phyloP scores from a whole-genome alignment of 2,888 invertebrate species.

The Plagodis pulveraria region DNA sequence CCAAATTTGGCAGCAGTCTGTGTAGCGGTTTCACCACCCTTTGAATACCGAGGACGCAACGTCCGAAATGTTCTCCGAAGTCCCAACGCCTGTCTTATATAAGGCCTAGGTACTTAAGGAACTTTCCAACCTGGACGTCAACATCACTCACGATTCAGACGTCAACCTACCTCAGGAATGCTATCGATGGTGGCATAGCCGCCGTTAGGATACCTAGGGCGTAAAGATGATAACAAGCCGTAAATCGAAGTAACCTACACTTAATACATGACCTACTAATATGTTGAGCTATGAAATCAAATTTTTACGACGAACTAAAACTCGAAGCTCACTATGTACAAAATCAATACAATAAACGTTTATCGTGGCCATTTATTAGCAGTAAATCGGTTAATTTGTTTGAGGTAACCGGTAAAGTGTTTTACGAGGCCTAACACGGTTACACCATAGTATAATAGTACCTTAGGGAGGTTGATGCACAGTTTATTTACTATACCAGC shows the following conservation, averaged over 20 bases:
- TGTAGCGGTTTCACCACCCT: too few species aligned
- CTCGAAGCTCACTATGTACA: constrained; percentile 29
- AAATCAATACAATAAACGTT: constrained; percentile 55
- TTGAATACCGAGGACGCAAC: too few species aligned
- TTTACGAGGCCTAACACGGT: constrained; percentile 68
- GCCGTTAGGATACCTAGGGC: too few species aligned
- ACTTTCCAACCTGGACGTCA: too few species aligned
- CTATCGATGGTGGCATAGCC: too few species aligned
- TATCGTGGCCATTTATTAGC: constrained; percentile 59
- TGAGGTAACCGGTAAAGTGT: constrained; percentile 66
- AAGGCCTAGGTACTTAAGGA: too few species aligned
- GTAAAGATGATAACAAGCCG: too few species aligned
- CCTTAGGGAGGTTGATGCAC: constrained; percentile 61
- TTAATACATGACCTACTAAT: neutral
- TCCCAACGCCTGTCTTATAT: too few species aligned
- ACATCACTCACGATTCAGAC: too few species aligned
- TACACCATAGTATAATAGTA: constrained; percentile 65
- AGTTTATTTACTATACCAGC: constrained; percentile 50
- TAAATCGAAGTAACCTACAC: neutral
- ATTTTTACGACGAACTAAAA: constrained; percentile 17
- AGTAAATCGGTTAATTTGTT: constrained; percentile 71
- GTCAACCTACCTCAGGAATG: too few species aligned
- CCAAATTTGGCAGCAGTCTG: too few species aligned
- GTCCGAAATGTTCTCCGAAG: too few species aligned
- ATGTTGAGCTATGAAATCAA: constrained; percentile 8